These are phyloP conservation scores for Desmophyllum pertusum DNA, from an alignment of 92 coral and sea anemone genomes.

Conservation along the genomic window DNA sequence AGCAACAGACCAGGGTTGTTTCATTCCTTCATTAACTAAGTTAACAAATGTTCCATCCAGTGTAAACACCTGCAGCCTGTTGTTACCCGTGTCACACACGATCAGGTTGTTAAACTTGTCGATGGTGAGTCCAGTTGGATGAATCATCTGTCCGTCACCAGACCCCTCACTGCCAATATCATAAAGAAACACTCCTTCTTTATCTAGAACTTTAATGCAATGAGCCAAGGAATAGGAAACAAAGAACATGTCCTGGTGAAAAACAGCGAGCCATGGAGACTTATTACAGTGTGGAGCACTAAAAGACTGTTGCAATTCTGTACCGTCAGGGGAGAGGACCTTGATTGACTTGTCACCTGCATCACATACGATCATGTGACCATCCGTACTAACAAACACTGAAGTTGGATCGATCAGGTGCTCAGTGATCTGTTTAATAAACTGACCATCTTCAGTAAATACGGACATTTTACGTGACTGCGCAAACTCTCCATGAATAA, in stretches of 20 bases:
- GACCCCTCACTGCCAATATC: too few species aligned
- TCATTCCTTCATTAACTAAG: too few species aligned
- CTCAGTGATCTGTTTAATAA: slow-evolving; percentile 43
- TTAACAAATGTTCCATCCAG: too few species aligned
- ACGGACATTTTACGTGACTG: too few species aligned
- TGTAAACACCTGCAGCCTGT: too few species aligned
- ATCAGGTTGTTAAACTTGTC: too few species aligned
- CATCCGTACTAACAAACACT: too few species aligned
- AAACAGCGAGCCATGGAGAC: background rate
- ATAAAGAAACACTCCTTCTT: slow-evolving; percentile 38
- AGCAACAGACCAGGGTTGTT: too few species aligned
- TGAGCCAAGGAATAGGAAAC: background rate
- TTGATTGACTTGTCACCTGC: background rate
- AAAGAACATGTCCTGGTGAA: slow-evolving; percentile 1
- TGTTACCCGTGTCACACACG: too few species aligned
- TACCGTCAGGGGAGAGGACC: slow-evolving; percentile 19
- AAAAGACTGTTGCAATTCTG: background rate
- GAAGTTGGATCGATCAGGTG: too few species aligned
- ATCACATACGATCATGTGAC: slow-evolving; percentile 7
- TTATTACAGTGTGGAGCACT: background rate
- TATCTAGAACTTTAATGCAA: slow-evolving; percentile 51
- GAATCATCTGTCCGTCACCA: too few species aligned
- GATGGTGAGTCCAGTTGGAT: too few species aligned
- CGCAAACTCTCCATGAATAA: background rate
- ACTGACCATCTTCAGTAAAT: slow-evolving; percentile 51